Conservation (phyloP, 2,888 invertebrate species). For the Crematogaster levior region DNA sequence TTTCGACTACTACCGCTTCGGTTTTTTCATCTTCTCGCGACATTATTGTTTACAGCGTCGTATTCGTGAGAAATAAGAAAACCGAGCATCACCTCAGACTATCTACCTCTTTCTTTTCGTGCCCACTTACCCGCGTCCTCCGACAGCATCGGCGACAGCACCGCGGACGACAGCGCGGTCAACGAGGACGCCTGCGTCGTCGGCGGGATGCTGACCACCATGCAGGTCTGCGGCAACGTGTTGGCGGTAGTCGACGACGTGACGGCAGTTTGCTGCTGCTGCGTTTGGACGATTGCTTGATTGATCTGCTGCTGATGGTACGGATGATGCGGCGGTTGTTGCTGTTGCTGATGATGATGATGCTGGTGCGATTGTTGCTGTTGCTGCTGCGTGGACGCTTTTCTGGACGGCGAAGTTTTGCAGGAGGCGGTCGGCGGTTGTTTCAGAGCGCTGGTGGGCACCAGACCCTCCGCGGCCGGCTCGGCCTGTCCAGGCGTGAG, state of each 20-base stretch:
- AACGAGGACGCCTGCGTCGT: constrained; percentile 15
- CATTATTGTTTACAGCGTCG: neutral
- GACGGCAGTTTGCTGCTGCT: constrained; percentile 41
- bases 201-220: no score
- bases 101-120: neutral
- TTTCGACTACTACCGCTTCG: neutral
- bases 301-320: constrained; percentile 57
- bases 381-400: constrained; percentile 76
- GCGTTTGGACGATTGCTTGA: constrained; percentile 48
- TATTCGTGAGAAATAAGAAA: neutral
- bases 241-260: constrained; percentile 4
- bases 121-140: constrained; percentile 63
- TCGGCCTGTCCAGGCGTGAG: constrained; percentile 86
- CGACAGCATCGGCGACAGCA: constrained; percentile 31
- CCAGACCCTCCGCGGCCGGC: constrained; percentile 92
- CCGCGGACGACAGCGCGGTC: constrained; percentile 23
- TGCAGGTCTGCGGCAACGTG: constrained; percentile 14
- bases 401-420: constrained; percentile 87
- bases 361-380: no score
- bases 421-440: constrained; percentile 89
- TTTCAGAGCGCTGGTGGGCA: constrained; percentile 92
- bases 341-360: no score
- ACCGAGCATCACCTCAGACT: neutral
- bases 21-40: neutral
- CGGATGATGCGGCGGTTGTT: constrained; percentile 64